Evolutionary conservation across 2,797 vertebrate genomes (phyloP).

Genomic region (Ciconia nigra): DNA sequence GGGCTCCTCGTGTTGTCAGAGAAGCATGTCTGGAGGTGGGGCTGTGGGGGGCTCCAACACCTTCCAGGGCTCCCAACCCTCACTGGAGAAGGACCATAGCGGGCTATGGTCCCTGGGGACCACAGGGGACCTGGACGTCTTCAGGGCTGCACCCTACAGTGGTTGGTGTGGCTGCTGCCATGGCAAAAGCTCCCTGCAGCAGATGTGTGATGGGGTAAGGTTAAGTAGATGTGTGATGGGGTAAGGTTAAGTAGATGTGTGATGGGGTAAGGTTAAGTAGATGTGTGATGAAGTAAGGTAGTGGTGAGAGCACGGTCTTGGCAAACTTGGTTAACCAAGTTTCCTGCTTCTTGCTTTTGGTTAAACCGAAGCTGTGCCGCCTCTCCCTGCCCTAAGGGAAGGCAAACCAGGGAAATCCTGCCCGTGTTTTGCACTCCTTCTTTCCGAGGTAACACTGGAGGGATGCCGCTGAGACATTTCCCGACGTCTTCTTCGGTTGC

Average conservation of each 20-base stretch:
- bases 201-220: not conserved
- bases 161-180: not conserved
- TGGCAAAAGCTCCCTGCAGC: not conserved
- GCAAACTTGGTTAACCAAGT: not conserved
- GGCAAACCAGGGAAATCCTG: too few species aligned
- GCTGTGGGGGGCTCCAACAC: not conserved
- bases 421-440: fast-evolving
- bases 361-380: not conserved
- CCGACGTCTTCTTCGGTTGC: fast-evolving
- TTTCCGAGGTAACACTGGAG: not conserved
- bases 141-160: fast-evolving
- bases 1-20: fast-evolving
- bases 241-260: too few species aligned
- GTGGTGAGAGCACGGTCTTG: fast-evolving
- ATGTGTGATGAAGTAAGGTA: too few species aligned
- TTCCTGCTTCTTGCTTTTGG: not conserved
- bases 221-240: not conserved
- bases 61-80: not conserved
- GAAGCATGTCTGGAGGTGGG: not conserved
- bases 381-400: not conserved
- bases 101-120: not conserved
- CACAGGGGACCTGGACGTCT: too few species aligned
- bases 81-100: fast-evolving
- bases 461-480: not conserved
- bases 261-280: not conserved